phyloP scores from a whole-genome alignment of 2,797 vertebrate genomes.

The Neosalanx taihuensis region DNA sequence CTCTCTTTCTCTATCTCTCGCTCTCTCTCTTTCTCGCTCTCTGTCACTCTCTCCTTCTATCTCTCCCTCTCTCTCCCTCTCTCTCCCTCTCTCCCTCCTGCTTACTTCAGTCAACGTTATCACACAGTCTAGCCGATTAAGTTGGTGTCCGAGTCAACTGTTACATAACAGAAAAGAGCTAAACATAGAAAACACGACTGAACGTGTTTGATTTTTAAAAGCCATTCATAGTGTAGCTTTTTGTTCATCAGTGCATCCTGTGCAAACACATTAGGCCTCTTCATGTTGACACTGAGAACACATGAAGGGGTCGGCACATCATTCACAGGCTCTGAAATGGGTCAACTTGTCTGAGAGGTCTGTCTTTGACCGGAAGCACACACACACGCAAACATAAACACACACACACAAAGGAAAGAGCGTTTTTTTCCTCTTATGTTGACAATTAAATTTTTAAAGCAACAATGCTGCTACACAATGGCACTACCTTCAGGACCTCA shows the following conservation, averaged over 20 bases:
- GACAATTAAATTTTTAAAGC: not conserved
- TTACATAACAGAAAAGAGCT: not conserved
- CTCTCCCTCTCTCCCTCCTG: too few species aligned
- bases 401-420: not conserved
- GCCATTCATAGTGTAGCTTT: slow-evolving; percentile 13
- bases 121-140: not conserved
- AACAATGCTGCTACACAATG: not conserved
- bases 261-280: slow-evolving; percentile 20
- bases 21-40: too few species aligned
- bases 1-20: too few species aligned
- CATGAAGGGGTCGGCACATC: slow-evolving; percentile 16
- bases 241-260: slow-evolving; percentile 35
- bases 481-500: not conserved
- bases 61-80: too few species aligned
- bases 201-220: not conserved
- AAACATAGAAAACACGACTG: not conserved
- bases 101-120: too few species aligned
- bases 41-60: too few species aligned
- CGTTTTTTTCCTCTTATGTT: not conserved
- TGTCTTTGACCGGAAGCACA: not conserved
- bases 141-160: not conserved
- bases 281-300: slow-evolving; percentile 8
- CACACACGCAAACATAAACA: not conserved
- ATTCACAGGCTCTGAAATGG: slow-evolving; percentile 34
- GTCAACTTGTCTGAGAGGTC: slow-evolving; percentile 15